Base-by-base conservation (phyloP, 2,797 vertebrate species). In the Otolemur crassicaudatus region DNA sequence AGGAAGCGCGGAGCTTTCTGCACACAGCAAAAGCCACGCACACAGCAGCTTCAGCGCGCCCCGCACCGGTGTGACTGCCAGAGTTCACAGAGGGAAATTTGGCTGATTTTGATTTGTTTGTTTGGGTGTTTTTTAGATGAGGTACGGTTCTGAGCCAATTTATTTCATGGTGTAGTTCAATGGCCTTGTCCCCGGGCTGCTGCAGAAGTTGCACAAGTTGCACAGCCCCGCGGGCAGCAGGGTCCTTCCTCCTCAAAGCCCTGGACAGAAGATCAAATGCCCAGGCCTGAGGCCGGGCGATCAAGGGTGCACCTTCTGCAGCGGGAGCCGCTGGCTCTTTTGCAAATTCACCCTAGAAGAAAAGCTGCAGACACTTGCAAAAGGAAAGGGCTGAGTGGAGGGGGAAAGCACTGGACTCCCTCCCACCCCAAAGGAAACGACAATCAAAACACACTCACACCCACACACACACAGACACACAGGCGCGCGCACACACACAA, bases 281-380 rank as follows among this genome's bases (percentile, higher is more conserved):
- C 67, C 8, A 7, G 79, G 81, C 82, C 91, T 3, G 40, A 61
- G 93, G 89, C 95, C 85, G 86, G 77, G 83, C 7, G 7, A 91
- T 19, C 17, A 2, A 14, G 73, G 67, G 89, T 95, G 96, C 95
- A 94, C 86, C 91, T 87, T 97, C 97, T 96, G 95, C 96, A 94
- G 87, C 58, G 69, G 94, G 91, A 72, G 83, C 76, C 3, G 12
- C 91, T 69, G 2, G 61, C 82, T 61, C 80, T 81, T 93, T 95
- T 65, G 91, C 93, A 96, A 89, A 89, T 91, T 63, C 87, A 40
- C 81, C 93, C 91, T 97, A 91, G 97, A 94, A 98, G 77, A 98
- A 96, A 98, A 98, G 96, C 95, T 97, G 96, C 92, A 90, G 97
- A 98, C 93, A 97, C 94, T 97, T 7, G 61, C 91, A 49, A 96